Conservation (phyloP, 2,888 invertebrate species). For the Steinernema hermaphroditum region DNA sequence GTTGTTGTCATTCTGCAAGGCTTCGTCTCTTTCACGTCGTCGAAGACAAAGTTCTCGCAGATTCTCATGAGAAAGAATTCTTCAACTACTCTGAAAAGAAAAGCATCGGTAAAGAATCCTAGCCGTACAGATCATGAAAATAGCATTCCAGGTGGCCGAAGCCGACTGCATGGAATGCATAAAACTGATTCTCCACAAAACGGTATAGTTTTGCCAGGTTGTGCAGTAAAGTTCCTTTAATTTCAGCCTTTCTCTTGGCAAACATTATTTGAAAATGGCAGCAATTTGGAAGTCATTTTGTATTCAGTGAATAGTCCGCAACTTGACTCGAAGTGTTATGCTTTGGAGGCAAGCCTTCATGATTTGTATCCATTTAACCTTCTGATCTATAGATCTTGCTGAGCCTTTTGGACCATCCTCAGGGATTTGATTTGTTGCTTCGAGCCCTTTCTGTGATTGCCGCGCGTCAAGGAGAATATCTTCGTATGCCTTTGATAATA, state of each 20-base stretch:
- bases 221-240: background rate
- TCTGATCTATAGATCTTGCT: conserved; percentile 58
- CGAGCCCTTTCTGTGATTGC: conserved; percentile 56
- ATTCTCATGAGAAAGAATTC: conserved; percentile 54
- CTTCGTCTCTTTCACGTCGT: conserved; percentile 50
- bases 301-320: conserved; percentile 62
- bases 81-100: conserved; percentile 53
- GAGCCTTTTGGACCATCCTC: conserved; percentile 55
- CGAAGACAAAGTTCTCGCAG: conserved; percentile 49
- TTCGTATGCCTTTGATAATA: conserved; percentile 55
- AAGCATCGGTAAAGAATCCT: conserved; percentile 59
- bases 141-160: conserved; percentile 54
- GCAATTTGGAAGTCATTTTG: conserved; percentile 59
- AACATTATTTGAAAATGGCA: conserved; percentile 56
- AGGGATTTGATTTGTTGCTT: conserved; percentile 57
- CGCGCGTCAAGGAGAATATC: conserved; percentile 58
- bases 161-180: conserved; percentile 64
- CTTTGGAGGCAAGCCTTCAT: conserved; percentile 55
- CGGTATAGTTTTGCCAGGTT: conserved; percentile 44
- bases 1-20: conserved; percentile 47
- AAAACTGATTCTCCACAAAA: conserved; percentile 60
- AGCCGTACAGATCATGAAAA: background rate
- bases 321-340: conserved; percentile 64
- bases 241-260: conserved; percentile 55
- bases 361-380: background rate